Evolutionary conservation across 1,140 invertebrate genomes (phyloP).

Genomic region (Tetramorium simillimum): DNA sequence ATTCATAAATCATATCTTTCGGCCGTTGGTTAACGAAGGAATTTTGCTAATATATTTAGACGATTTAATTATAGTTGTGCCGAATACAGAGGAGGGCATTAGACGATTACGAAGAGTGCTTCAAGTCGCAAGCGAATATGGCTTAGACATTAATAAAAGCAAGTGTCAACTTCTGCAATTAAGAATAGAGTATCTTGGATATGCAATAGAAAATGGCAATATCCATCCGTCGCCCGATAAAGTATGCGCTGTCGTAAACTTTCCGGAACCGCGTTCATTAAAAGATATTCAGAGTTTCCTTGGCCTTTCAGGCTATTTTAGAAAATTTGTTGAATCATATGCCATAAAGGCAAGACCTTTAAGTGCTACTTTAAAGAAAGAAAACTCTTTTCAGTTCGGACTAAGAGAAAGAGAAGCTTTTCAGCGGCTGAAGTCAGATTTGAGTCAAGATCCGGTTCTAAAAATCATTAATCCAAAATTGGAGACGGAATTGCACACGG

Average conservation of each 20-base stretch:
- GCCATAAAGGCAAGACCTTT: neutral
- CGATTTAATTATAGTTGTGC: slow-evolving; percentile 13
- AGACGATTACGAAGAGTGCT: neutral
- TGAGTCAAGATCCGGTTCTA: neutral
- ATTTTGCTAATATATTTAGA: slow-evolving; percentile 6
- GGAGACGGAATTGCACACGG: slow-evolving; percentile 14
- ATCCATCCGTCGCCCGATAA: neutral
- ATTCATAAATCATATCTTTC: neutral
- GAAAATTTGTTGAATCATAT: slow-evolving; percentile 10
- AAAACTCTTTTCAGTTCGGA: neutral
- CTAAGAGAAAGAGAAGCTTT: neutral
- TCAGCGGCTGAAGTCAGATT: neutral
- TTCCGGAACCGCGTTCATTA: neutral
- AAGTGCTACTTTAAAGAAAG: slow-evolving; percentile 5
- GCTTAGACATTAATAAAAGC: neutral
- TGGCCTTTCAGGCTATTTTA: slow-evolving; percentile 2
- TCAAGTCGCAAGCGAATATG: slow-evolving; percentile 14
- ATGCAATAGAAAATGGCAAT: neutral
- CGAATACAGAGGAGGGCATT: neutral
- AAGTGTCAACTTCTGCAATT: neutral
- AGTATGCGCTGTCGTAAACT: neutral
- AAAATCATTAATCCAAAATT: slow-evolving; percentile 25
- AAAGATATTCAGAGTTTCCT: slow-evolving; percentile 38
- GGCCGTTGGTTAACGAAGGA: neutral
- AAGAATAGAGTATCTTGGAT: neutral